Evolutionary conservation across 2,797 vertebrate species (phyloP), one percentile per base, ranked within the genome.

Genomic region (Urosaurus nigricauda): DNA sequence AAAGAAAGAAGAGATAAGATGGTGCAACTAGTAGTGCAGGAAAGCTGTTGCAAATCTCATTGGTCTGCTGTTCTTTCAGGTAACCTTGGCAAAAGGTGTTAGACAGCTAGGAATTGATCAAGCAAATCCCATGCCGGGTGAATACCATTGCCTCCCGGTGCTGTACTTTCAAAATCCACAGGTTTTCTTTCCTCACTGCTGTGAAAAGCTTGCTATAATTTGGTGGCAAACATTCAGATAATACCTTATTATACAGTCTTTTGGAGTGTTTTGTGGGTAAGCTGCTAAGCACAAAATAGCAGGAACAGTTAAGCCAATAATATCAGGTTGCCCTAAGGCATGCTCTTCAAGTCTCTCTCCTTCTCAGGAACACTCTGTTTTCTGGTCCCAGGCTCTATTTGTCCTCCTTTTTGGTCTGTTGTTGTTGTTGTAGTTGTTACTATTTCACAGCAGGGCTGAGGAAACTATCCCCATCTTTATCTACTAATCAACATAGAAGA

Each of bases 191-290:
- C 94, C 86, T 65, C 68, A 26, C n/a, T 92, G 85, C 91, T 92
- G 84, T 88, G 94, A 86, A 81, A 88, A 93, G 83, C 40, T 74
- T 83, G 79, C 91, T 84, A 63, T 93, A 94, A 91, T 94, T 90
- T 91, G 87, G 88, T 93, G 86, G 90, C 92, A 93, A 93, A 75
- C 71, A 79, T 79, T 85, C 79, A 93, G 90, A 87, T 94, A 92
- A 94, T 93, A 92, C 79, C 87, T 93, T 90, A 87, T 92, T 92
- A 89, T 86, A 24, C 78, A 79, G 35, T 53, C 35, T 89, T 94
- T 92, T 93, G 87, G 77, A 90, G 56, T 37, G 47, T 92, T 91
- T 91, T 88, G 83, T 88, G 56, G 60, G 40, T 82, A 89, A 92
- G 58, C 77, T 91, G 91, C 77, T 81, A 83, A 90, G 83, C 73